These are phyloP conservation scores for Conger conger DNA, from an alignment of 2,113 vertebrate genomes.

Conservation along the genomic window DNA sequence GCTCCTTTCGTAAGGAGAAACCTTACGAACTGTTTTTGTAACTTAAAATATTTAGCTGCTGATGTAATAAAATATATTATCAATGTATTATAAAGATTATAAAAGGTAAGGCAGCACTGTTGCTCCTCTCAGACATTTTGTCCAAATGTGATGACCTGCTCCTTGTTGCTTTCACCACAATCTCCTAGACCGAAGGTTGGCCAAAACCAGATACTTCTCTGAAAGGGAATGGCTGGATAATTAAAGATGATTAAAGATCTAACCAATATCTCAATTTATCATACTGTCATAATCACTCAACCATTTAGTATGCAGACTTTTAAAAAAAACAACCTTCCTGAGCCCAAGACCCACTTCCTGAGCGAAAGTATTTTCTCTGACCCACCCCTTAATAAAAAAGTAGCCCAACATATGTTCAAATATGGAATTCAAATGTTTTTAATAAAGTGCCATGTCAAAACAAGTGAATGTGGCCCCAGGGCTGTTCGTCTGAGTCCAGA, in stretches of 20 bases:
- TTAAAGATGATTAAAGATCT: not conserved
- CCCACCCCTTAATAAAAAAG: not conserved
- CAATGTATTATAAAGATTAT: no score
- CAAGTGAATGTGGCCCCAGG: no score
- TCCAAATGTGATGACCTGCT: not conserved
- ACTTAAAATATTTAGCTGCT: no score
- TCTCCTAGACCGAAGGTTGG: not conserved
- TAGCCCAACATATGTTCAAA: not conserved
- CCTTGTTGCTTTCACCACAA: not conserved
- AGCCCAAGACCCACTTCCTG: not conserved
- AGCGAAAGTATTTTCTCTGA: not conserved
- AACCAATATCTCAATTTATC: not conserved
- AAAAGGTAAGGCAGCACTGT: no score
- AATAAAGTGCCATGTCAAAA: not conserved
- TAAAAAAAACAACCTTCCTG: not conserved
- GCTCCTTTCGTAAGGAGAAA: no score
- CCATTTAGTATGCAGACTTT: not conserved
- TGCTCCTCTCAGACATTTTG: not conserved
- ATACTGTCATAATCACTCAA: not conserved
- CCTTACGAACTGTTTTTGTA: no score
- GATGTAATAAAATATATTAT: no score
- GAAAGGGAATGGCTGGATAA: not conserved
- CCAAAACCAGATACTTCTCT: not conserved
- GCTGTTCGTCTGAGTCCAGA: no score
- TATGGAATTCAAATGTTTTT: not conserved